Percentiles rank a stretch among this genome's conserved stretches.
Conservation (phyloP, 1,140 invertebrate genomes). For the Cotesia glomerata region DNA sequence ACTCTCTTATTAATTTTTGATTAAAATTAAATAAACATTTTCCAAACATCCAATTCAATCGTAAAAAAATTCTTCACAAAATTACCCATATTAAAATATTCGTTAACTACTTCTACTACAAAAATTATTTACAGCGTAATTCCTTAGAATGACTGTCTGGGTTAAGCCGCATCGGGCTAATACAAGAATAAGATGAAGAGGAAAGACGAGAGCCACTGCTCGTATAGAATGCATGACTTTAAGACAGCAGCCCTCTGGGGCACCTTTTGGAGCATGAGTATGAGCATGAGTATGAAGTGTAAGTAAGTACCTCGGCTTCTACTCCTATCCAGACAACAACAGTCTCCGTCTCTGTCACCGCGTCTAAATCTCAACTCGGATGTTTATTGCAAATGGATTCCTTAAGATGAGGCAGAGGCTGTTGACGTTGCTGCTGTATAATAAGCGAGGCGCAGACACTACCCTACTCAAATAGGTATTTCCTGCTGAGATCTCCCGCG, state of each 20-base stretch:
- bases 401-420: conserved; percentile 54
- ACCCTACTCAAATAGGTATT: conserved; percentile 56
- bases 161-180: background rate
- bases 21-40: no score
- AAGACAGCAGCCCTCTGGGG: conserved; percentile 50
- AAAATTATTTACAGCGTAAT: background rate
- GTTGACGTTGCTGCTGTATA: conserved; percentile 3
- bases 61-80: no score
- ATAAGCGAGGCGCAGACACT: background rate
- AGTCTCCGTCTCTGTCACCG: conserved; percentile 23
- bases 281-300: conserved; percentile 33
- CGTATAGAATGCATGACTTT: conserved; percentile 62
- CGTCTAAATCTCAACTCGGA: conserved; percentile 59
- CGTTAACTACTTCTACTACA: no score
- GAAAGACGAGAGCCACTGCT: conserved; percentile 46
- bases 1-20: no score
- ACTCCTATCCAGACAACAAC: conserved; percentile 25
- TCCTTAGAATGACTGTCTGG: background rate
- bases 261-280: conserved; percentile 45
- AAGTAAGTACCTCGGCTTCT: conserved; percentile 54
- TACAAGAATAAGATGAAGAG: background rate
- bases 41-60: no score
- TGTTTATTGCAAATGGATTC: conserved; percentile 66
- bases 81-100: no score
- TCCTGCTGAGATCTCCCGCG: conserved; percentile 32